A percentile compares a stretch with the other conserved stretches of the same genome.
Conservation (phyloP, 1,140 invertebrate genomes). For the Maniola jurtina region DNA sequence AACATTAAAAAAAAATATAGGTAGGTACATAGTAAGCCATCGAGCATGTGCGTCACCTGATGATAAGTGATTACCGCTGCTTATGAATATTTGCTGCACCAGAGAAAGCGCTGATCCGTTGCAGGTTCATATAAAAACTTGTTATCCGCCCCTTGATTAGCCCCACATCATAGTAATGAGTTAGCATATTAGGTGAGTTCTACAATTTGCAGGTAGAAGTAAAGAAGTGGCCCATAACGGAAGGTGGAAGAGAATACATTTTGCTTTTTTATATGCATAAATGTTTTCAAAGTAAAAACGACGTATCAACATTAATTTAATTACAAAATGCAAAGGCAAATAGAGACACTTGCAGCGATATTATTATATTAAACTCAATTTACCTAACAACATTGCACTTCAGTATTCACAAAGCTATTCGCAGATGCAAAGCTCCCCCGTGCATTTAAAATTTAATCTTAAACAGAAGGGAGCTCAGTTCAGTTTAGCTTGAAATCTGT, state of each 20-base stretch:
- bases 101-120: too few species aligned
- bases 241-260: neutral
- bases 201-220: too few species aligned
- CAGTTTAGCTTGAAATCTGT: constrained; percentile 1
- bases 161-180: too few species aligned
- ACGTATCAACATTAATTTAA: constrained; percentile 5
- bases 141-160: too few species aligned
- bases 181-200: too few species aligned
- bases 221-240: too few species aligned
- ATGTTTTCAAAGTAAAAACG: neutral
- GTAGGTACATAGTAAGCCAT: too few species aligned
- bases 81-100: too few species aligned
- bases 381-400: constrained; percentile 15
- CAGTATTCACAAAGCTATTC: constrained; percentile 10
- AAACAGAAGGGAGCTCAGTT: neutral
- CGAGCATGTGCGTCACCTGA: too few species aligned
- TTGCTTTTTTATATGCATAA: neutral
- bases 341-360: constrained; percentile 1
- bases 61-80: too few species aligned
- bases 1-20: too few species aligned
- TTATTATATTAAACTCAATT: constrained; percentile 17
- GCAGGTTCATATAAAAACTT: too few species aligned
- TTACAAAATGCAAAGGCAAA: neutral
- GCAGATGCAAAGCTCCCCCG: neutral
- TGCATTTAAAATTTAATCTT: constrained; percentile 1